A percentile compares a stretch with the other conserved stretches of the same genome.
Conservation (phyloP, 2,888 invertebrate species). For the Acanthosoma haemorrhoidale region DNA sequence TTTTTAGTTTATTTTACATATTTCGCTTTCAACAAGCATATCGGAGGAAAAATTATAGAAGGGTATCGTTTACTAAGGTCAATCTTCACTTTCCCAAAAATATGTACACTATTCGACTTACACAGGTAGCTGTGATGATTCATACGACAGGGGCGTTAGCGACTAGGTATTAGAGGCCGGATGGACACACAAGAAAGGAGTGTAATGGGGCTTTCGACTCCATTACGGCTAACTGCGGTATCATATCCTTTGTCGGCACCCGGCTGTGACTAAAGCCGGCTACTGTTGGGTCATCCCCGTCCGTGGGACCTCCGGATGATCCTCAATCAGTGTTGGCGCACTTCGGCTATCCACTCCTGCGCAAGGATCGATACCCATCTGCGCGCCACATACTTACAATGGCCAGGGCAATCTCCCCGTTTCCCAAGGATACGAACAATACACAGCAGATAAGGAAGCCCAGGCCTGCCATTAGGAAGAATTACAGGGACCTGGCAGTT, state of each 20-base stretch:
- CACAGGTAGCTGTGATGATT: not conserved
- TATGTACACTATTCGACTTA: no score
- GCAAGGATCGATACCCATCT: not conserved
- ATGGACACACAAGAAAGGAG: not conserved
- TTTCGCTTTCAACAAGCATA: no score
- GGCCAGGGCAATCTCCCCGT: not conserved
- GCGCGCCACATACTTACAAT: not conserved
- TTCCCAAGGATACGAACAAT: not conserved
- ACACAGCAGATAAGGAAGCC: not conserved
- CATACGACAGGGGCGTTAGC: not conserved
- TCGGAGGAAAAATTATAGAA: no score
- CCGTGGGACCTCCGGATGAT: not conserved
- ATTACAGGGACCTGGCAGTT: not conserved
- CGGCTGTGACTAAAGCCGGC: not conserved
- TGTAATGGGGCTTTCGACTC: constrained; percentile 2
- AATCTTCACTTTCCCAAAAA: no score
- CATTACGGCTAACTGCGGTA: constrained; percentile 3
- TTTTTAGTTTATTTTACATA: no score
- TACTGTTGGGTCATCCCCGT: not conserved
- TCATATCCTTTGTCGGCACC: not conserved
- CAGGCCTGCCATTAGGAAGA: not conserved
- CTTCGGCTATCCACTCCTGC: not conserved
- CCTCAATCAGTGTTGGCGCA: no score
- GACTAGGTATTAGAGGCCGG: not conserved
- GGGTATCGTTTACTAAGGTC: no score